phyloP scores from a whole-genome alignment of 1,140 invertebrate genomes.

The Bombus superbus region DNA sequence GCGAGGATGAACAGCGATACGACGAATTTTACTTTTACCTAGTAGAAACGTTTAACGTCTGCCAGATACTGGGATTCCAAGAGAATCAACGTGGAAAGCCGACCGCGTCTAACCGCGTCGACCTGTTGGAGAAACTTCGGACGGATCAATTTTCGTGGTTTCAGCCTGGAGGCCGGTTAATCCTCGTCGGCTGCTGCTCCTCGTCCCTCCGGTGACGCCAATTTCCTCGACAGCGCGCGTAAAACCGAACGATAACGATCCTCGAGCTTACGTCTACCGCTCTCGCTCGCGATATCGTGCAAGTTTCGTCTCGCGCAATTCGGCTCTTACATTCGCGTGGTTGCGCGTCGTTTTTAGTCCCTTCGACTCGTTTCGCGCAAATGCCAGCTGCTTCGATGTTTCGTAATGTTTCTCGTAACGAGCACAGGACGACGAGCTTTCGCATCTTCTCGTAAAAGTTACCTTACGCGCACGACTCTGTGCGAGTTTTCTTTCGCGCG shows the following conservation, averaged over 20 bases:
- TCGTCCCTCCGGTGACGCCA: slow-evolving; percentile 21
- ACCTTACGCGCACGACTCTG: no score
- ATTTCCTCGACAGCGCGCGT: slow-evolving; percentile 25
- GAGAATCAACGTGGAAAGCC: no score
- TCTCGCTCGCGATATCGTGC: neutral
- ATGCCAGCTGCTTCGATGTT: no score
- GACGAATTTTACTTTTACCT: neutral
- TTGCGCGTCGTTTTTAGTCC: no score
- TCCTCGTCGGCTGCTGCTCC: slow-evolving; percentile 24
- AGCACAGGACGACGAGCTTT: no score
- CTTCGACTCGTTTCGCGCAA: no score
- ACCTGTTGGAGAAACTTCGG: slow-evolving; percentile 18
- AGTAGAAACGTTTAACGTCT: neutral
- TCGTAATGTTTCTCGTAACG: no score
- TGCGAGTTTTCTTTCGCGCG: no score
- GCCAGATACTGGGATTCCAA: neutral
- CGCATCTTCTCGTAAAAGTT: no score
- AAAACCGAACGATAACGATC: slow-evolving; percentile 24
- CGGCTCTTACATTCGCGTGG: no score
- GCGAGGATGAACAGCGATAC: no score
- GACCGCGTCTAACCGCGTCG: neutral
- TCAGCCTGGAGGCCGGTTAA: slow-evolving; percentile 13
- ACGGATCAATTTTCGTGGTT: slow-evolving; percentile 26
- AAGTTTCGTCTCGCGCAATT: neutral
- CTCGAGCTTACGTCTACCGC: neutral